These are phyloP conservation scores for Quadroppia sp. DNA, from an alignment of 2,888 invertebrate species.

Conservation along the genomic window DNA sequence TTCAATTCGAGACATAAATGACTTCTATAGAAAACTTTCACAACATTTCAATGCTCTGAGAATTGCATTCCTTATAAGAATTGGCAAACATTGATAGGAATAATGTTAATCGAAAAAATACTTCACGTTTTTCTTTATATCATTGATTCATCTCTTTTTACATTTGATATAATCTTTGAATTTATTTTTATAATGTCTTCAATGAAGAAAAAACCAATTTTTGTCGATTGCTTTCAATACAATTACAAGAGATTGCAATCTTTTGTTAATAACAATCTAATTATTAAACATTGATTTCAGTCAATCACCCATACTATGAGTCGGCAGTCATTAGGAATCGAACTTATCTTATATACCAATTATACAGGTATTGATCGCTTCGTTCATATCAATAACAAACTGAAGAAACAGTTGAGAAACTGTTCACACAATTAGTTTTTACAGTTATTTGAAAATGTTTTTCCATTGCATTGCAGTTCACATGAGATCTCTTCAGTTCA, in stretches of 20 bases:
- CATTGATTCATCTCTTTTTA: too few species aligned
- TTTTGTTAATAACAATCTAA: slow-evolving; percentile 3
- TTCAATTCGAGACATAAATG: too few species aligned
- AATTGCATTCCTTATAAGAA: too few species aligned
- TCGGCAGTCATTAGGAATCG: slow-evolving; percentile 59
- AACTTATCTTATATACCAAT: slow-evolving; percentile 29
- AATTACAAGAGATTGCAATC: background rate
- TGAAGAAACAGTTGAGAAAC: background rate
- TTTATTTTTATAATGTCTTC: too few species aligned
- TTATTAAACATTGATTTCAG: background rate
- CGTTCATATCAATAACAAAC: background rate
- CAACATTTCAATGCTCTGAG: too few species aligned
- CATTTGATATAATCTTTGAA: background rate
- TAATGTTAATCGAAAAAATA: too few species aligned
- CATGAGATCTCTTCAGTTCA: slow-evolving; percentile 18
- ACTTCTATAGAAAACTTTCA: too few species aligned
- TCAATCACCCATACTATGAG: slow-evolving; percentile 84
- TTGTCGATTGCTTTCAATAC: background rate
- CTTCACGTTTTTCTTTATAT: too few species aligned
- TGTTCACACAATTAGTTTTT: background rate
- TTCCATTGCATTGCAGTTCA: slow-evolving; percentile 18
- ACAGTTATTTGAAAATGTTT: background rate
- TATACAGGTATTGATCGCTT: slow-evolving; percentile 23
- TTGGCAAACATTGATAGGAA: too few species aligned
- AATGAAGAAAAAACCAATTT: too few species aligned